Conservation (phyloP, 2,113 vertebrate species). For the Pavo muticus region DNA sequence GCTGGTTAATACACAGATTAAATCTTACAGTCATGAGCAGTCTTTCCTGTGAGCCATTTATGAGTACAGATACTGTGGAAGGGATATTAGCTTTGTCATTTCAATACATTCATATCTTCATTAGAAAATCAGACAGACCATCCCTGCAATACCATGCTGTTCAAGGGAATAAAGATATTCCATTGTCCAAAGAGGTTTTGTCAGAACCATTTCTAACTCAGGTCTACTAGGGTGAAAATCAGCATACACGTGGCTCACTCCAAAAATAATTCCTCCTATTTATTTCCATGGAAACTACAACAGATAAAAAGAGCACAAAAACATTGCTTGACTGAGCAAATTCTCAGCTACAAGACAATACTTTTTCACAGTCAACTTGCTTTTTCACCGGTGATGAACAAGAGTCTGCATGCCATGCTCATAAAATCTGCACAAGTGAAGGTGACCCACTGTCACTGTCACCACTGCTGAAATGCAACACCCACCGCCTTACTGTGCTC, state of each 20-base stretch:
- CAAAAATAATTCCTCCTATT: too few relatives aligned
- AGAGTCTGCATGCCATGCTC: too few relatives aligned
- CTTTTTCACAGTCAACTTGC: too few relatives aligned
- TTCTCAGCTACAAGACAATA: too few relatives aligned
- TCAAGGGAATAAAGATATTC: not conserved
- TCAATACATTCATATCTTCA: constrained; percentile 7
- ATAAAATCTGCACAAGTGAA: too few relatives aligned
- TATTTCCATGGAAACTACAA: too few relatives aligned
- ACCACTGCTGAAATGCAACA: too few relatives aligned
- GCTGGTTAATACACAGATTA: not conserved
- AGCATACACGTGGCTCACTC: not conserved
- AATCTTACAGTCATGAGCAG: not conserved
- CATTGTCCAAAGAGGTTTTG: not conserved
- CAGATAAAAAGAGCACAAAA: too few relatives aligned
- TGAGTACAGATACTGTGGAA: not conserved
- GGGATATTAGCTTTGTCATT: not conserved
- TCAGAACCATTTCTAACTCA: not conserved
- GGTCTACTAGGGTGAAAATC: not conserved
- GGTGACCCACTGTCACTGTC: too few relatives aligned
- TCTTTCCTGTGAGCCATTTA: not conserved
- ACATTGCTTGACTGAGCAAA: too few relatives aligned
- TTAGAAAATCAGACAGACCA: not conserved
- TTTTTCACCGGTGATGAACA: too few relatives aligned
- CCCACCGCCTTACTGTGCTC: too few relatives aligned
- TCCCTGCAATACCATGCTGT: not conserved